Percentiles rank a stretch among this genome's conserved stretches.
Evolutionary conservation across 2,797 vertebrate genomes (phyloP).

Genomic region (Luscinia megarhynchos): DNA sequence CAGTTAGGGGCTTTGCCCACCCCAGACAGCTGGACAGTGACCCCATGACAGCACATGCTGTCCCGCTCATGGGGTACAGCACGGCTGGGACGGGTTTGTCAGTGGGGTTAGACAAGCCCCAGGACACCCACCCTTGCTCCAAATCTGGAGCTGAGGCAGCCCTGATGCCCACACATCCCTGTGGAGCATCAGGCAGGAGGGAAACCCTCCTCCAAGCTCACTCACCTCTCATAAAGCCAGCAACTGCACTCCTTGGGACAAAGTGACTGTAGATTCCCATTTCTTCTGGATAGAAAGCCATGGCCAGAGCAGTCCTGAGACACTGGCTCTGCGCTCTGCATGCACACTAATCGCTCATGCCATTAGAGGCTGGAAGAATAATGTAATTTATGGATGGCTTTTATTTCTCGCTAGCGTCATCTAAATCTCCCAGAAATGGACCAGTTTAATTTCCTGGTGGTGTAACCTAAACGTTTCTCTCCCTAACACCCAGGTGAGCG

Average conservation of each 20-base stretch:
- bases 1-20: neutral
- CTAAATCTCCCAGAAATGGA: conserved; percentile 43
- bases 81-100: fast-evolving
- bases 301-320: neutral
- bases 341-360: neutral
- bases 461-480: neutral
- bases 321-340: neutral
- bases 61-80: fast-evolving
- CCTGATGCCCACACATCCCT: neutral
- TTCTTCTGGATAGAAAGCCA: neutral
- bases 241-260: neutral
- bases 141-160: neutral
- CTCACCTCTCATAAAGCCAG: neutral
- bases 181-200: neutral
- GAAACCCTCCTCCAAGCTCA: neutral
- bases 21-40: neutral
- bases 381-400: conserved; percentile 60
- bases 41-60: fast-evolving
- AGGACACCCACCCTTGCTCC: neutral
- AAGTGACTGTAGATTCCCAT: neutral
- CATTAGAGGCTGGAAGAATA: conserved; percentile 36
- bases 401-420: conserved; percentile 58
- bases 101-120: fast-evolving
- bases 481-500: neutral
- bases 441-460: conserved; percentile 20